phyloP scores from a whole-genome alignment of 2,113 vertebrate species.

The Panthera leo region DNA sequence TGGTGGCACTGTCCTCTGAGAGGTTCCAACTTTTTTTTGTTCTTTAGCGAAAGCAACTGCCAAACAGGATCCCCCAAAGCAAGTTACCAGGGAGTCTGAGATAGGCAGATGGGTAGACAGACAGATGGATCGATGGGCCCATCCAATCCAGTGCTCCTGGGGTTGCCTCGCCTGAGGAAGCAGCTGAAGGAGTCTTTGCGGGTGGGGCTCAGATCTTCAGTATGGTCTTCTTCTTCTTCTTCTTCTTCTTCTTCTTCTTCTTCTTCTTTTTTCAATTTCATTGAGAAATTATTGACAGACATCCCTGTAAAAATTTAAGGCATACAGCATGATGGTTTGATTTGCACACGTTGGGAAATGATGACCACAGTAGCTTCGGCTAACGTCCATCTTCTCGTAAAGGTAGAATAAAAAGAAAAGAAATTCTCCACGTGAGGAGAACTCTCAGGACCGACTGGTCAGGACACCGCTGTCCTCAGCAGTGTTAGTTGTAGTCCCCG shows the following conservation, averaged over 20 bases:
- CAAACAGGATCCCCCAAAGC: neutral
- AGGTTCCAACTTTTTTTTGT: neutral
- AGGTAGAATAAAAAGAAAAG: neutral
- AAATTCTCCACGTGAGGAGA: neutral
- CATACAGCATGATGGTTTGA: neutral
- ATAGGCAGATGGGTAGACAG: neutral
- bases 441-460: neutral
- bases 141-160: neutral
- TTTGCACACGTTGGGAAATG: neutral
- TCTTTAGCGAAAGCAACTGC: neutral
- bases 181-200: neutral
- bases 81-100: neutral
- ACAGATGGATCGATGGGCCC: neutral
- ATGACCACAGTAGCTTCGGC: neutral
- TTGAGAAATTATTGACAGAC: neutral
- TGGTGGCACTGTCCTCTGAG: neutral
- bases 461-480: neutral
- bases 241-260: neutral
- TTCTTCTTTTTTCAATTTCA: neutral
- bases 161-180: neutral
- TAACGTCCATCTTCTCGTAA: neutral
- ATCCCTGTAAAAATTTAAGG: neutral
- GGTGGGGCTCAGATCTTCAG: neutral
- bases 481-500: neutral
- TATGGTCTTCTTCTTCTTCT: neutral